Base-by-base conservation (phyloP, 2,797 vertebrate species). In the Protosalanx chinensis region DNA sequence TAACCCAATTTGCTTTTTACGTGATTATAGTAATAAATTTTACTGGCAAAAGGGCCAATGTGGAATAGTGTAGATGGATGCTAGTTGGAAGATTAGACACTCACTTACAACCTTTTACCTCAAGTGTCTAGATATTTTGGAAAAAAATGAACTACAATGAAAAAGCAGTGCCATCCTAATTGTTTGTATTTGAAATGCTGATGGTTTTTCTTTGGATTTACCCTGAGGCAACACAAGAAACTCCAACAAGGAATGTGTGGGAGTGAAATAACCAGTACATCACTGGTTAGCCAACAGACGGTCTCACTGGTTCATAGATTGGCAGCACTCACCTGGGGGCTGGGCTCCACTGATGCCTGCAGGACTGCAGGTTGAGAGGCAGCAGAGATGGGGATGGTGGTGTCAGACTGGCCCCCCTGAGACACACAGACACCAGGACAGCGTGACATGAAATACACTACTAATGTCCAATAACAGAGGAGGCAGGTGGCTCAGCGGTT, bases 311-410 rank as follows among this genome's bases (percentile, higher is more conserved):
- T 51, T 51, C 49, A 16, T 51, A 51, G 4, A 53, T 18, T 53
- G 18, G 18, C 49, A 53, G 8, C 20, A 72, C 87, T 88, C 60
- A 98, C 98, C 91, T 96, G 91, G 10, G 95, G 89, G 0, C 86
- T 95, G 64, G 95, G 94, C 64, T 98, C 96, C 86, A 95, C 87
- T 0, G 96, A 98, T 0, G 97, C 93, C 82, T 94, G 96, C 29
- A 99, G 91, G 5, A 98, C 93, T 0, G 98, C 97, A 0, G 97
- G 97, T 72, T 97, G 95, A 0, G 96, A 95, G 51, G 87, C 67
- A 23, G 86, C 78, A 63, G 93, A 92, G 0, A 85, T 83, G 0
- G 97, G 95, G 33, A 95, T 91, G 0, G 97, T 97, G 61, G 87
- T 92, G 0, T 78, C 92, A 0, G 90, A 85, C 65, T 85, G 66